Percentiles rank a stretch among this genome's conserved stretches.
These are phyloP conservation scores for Cryptocephalus primarius DNA, from an alignment of 2,888 invertebrate species.

Conservation along the genomic window DNA sequence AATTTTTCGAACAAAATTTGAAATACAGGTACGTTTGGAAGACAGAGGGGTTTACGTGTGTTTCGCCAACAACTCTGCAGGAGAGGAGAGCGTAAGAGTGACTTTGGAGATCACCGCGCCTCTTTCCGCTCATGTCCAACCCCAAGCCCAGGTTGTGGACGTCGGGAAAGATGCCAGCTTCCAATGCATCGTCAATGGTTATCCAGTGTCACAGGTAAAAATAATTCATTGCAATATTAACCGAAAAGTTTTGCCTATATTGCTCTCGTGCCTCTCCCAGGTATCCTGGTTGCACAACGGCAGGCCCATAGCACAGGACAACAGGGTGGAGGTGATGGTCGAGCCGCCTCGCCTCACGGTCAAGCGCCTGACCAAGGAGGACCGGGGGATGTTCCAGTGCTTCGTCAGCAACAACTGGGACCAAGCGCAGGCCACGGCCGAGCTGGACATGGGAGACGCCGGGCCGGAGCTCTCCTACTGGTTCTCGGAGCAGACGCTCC, in stretches of 20 bases:
- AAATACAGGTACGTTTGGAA: conserved; percentile 45
- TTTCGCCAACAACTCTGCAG: conserved; percentile 83
- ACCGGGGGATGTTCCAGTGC: conserved; percentile 88
- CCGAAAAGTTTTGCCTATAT: too few relatives aligned
- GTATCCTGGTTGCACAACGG: too few relatives aligned
- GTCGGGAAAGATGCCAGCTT: conserved; percentile 75
- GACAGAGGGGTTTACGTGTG: conserved; percentile 84
- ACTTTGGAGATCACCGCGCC: conserved; percentile 71
- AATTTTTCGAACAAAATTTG: too few relatives aligned
- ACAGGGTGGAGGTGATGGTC: conserved; percentile 30
- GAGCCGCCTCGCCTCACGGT: conserved; percentile 39
- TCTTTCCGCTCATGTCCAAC: conserved; percentile 69
- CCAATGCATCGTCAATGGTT: conserved; percentile 78
- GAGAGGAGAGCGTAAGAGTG: conserved; percentile 68
- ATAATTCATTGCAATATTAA: too few relatives aligned
- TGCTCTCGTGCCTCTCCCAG: too few relatives aligned
- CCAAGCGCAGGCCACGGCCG: conserved; percentile 72
- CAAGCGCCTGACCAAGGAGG: conserved; percentile 62
- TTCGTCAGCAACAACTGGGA: conserved; percentile 76
- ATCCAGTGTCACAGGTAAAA: conserved; percentile 62
- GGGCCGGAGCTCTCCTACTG: conserved; percentile 82
- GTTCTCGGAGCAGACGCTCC: conserved; percentile 86
- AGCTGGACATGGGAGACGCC: conserved; percentile 74
- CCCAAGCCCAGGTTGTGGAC: conserved; percentile 68
- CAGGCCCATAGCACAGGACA: conserved; percentile 36